Evolutionary conservation across 2,888 invertebrate genomes (phyloP), one percentile per base, ranked within the genome.

Genomic region (Plagodis pulveraria): DNA sequence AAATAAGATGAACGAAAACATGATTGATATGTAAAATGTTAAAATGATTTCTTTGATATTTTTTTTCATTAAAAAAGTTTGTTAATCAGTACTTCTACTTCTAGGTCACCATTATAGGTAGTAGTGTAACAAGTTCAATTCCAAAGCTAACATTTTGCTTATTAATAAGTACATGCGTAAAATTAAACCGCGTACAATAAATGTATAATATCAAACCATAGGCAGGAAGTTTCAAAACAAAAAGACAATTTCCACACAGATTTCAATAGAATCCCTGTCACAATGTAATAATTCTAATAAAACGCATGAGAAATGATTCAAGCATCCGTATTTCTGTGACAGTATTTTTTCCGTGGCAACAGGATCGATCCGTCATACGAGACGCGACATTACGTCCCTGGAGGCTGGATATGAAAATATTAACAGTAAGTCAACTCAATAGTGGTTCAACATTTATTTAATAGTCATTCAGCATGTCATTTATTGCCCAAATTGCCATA

Each of bases 301-400:
- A 66, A 70, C 62, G 67, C 66, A 65, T 66, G 66, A 67, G 63
- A 67, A 65, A 63, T 62, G 65, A 66, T 65, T 65, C 63, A 65
- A 67, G 67, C 62, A 63, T 60, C 63, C 67, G 63, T 66, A 69
- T 69, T 67, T 60, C 65, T 63, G 68, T 65, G 71, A 74, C 70
- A 73, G 66, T 78, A 76, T 81, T 82, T 81, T 73, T 74, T 69
- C 60, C 73, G 69, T 66, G 63, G 64, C 69, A 72, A 76, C 73
- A 71, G 73, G 74, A 74, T 80, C 88, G 83, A 91, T 91, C 89
- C 79, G 86, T 91, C 91, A 90, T 84, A 84, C 70, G 77, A 78
- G 77, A 82, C 69, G 70, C 63, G 69, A 70, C 66, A 67, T 68
- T 71, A 72, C 73, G 77, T 83, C 84, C 78, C 63, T 70, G 62